Percentiles rank a stretch among this genome's conserved stretches.
Evolutionary conservation across 2,113 vertebrate species (phyloP).

Genomic region (Psammodynastes pulverulentus): DNA sequence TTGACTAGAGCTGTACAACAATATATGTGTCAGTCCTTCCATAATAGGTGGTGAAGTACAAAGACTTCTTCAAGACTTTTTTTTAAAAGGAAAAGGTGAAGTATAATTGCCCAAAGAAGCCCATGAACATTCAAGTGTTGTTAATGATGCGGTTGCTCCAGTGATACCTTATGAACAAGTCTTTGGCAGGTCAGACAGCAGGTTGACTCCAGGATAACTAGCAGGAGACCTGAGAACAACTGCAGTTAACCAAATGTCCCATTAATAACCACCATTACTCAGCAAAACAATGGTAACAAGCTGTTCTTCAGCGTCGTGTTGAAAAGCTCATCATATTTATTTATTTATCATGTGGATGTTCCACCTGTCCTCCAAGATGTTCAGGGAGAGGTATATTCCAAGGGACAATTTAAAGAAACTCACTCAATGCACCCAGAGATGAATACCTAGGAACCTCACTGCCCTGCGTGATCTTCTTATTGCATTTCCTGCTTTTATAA

Average conservation of each 20-base stretch:
- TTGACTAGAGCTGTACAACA: neutral
- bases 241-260: neutral
- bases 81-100: neutral
- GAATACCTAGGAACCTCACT: neutral
- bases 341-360: neutral
- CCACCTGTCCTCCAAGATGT: neutral
- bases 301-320: neutral
- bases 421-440: too few species aligned
- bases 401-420: neutral
- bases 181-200: conserved; percentile 12
- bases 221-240: neutral
- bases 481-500: neutral
- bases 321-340: neutral
- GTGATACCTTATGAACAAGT: neutral
- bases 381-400: neutral
- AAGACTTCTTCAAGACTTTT: neutral
- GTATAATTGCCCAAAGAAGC: neutral
- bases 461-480: neutral
- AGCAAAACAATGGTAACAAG: neutral
- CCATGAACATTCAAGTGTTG: neutral
- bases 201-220: neutral
- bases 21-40: too few species aligned
- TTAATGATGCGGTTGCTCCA: neutral
- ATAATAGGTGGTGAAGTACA: too few species aligned
- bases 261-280: neutral